A percentile compares a stretch with the other conserved stretches of the same genome.
Conservation (phyloP, 2,113 vertebrate species). For the Oostethus manadensis region DNA sequence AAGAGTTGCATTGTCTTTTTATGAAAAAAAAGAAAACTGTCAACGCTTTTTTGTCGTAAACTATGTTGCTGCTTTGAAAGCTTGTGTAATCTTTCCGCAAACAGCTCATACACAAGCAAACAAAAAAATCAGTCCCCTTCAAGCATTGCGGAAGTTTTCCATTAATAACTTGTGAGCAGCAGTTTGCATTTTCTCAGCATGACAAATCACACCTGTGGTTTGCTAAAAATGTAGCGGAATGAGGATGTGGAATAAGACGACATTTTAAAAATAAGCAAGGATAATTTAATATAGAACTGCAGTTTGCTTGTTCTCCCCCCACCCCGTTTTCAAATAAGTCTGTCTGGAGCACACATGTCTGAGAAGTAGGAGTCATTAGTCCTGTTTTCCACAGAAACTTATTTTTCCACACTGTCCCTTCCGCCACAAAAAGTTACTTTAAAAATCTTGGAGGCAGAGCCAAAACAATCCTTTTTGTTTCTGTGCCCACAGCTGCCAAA, state of each 20-base stretch:
- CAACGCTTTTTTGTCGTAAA: too few species aligned
- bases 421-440: not conserved
- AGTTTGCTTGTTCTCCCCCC: slow-evolving; percentile 22
- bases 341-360: slow-evolving; percentile 36
- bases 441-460: not conserved
- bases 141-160: too few species aligned
- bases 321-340: slow-evolving; percentile 17
- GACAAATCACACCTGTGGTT: not conserved
- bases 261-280: slow-evolving; percentile 12
- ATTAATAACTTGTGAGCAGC: not conserved
- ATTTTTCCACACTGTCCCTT: slow-evolving; percentile 7
- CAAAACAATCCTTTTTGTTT: not conserved
- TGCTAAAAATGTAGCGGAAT: not conserved
- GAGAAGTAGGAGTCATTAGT: slow-evolving; percentile 22
- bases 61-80: too few species aligned
- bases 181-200: not conserved
- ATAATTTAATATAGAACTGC: slow-evolving; percentile 19
- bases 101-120: not conserved
- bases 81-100: too few species aligned
- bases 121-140: too few species aligned
- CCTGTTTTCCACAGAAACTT: slow-evolving; percentile 26
- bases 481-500: slow-evolving; percentile 1
- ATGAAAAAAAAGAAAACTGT: too few species aligned
- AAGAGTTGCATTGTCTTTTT: too few species aligned
- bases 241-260: too few species aligned